phyloP scores from a whole-genome alignment of 2,113 vertebrate genomes.

The Pseudorasbora parva region DNA sequence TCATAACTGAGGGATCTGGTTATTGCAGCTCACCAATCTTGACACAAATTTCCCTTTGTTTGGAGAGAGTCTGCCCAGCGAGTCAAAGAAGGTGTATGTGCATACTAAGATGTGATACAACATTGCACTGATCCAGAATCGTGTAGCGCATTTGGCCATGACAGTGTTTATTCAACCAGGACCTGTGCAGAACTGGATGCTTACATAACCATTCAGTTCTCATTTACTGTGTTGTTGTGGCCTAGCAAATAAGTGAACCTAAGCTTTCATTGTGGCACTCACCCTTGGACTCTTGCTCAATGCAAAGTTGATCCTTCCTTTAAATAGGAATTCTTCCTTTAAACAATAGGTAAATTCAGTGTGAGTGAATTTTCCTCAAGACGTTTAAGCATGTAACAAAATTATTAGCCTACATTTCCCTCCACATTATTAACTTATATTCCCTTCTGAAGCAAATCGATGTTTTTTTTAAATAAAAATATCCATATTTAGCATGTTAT shows the following conservation, averaged over 20 bases:
- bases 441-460: no score
- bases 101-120: background rate
- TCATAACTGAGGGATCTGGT: background rate
- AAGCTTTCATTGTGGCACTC: background rate
- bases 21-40: background rate
- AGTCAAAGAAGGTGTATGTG: background rate
- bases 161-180: background rate
- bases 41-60: background rate
- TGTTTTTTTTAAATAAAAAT: no score
- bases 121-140: background rate
- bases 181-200: background rate
- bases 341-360: background rate
- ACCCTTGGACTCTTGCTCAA: conserved; percentile 18
- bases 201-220: background rate
- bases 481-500: no score
- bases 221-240: background rate
- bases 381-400: background rate
- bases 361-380: background rate
- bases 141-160: background rate
- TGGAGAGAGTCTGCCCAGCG: background rate
- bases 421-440: no score
- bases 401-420: background rate
- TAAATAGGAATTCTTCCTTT: background rate
- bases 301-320: conserved; percentile 1
- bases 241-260: background rate